A percentile compares a stretch with the other conserved stretches of the same genome.
Evolutionary conservation across 2,888 invertebrate genomes (phyloP).

Genomic region (Helobdella robusta): DNA sequence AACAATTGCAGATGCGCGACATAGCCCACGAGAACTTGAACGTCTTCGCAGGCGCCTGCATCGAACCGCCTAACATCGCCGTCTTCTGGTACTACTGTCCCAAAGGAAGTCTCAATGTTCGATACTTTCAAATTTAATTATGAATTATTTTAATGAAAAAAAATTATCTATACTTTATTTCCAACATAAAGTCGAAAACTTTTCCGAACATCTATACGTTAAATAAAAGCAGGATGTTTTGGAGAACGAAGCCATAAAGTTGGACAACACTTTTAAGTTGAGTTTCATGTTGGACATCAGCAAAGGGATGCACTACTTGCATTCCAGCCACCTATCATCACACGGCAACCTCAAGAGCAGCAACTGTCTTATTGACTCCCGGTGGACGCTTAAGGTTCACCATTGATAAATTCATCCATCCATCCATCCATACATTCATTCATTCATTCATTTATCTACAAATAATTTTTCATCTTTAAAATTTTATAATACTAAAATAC

Average conservation of each 20-base stretch:
- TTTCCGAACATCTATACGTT: too few species aligned
- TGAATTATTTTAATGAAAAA: not conserved
- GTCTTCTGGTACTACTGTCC: constrained; percentile 72
- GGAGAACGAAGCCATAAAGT: constrained; percentile 43
- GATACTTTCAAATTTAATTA: not conserved
- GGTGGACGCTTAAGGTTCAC: constrained; percentile 40
- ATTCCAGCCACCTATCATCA: constrained; percentile 42
- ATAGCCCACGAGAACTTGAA: constrained; percentile 75
- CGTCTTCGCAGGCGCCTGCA: constrained; percentile 71
- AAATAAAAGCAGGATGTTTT: constrained; percentile 42
- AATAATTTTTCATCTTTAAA: too few species aligned
- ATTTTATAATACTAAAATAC: too few species aligned
- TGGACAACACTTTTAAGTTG: constrained; percentile 45
- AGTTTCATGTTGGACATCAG: constrained; percentile 44
- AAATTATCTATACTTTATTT: not conserved
- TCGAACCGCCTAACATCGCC: constrained; percentile 66
- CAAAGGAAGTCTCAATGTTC: constrained; percentile 60
- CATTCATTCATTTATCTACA: not conserved
- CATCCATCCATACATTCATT: not conserved
- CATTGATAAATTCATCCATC: not conserved
- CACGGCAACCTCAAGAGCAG: constrained; percentile 46
- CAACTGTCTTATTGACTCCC: constrained; percentile 46
- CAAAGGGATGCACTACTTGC: constrained; percentile 44
- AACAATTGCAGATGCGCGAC: constrained; percentile 65
- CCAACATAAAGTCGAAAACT: too few species aligned